A percentile compares a stretch with the other conserved stretches of the same genome.
Evolutionary conservation across 2,797 vertebrate genomes (phyloP).

Genomic region (Enteromius treurensis): DNA sequence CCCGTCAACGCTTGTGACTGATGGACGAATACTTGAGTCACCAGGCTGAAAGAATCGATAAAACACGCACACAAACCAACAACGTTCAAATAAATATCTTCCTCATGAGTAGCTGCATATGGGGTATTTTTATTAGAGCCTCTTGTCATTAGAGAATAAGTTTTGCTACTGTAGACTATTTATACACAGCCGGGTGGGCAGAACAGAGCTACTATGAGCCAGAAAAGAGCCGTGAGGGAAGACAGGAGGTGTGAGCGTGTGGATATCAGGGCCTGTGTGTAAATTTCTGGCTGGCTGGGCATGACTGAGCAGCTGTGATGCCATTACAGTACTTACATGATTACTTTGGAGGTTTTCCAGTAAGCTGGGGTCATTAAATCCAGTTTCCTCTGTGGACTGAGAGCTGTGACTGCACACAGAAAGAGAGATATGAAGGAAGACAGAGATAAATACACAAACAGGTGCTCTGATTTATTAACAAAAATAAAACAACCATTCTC

Average conservation of each 20-base stretch:
- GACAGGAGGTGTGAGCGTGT: constrained; percentile 11
- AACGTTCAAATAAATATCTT: background rate
- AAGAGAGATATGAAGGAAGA: constrained; percentile 47
- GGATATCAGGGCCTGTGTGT: constrained; percentile 31
- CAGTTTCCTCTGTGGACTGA: constrained; percentile 86
- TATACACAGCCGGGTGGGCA: constrained; percentile 8
- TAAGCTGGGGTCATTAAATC: constrained; percentile 90
- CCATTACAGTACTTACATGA: constrained; percentile 87
- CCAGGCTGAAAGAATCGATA: constrained; percentile 46
- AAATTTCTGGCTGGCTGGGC: constrained; percentile 45
- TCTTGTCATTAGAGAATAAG: background rate
- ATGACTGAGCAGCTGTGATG: constrained; percentile 54
- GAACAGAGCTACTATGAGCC: constrained; percentile 6
- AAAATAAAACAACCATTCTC: constrained; percentile 6
- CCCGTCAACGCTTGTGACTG: constrained; percentile 64
- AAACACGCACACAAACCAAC: background rate
- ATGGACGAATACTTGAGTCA: constrained; percentile 57
- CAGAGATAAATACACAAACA: constrained; percentile 23
- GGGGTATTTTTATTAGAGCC: background rate
- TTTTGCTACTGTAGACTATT: background rate
- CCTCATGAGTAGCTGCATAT: background rate
- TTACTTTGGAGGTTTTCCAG: constrained; percentile 96
- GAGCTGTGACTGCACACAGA: constrained; percentile 82
- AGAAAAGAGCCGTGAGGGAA: background rate
- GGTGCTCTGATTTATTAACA: constrained; percentile 41